phyloP scores from a whole-genome alignment of 2,888 invertebrate species.

The Trachelus tabidus region DNA sequence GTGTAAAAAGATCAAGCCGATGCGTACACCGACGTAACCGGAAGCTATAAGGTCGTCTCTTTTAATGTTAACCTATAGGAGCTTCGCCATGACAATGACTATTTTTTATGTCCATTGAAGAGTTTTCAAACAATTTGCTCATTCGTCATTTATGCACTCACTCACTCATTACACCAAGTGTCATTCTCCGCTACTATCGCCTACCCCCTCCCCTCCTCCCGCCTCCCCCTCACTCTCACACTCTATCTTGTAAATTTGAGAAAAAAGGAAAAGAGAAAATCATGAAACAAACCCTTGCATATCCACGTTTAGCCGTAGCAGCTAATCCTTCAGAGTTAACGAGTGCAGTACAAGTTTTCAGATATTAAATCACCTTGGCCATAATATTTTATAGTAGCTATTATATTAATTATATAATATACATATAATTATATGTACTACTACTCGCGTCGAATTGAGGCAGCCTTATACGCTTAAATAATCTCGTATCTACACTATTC shows the following conservation, averaged over 20 bases:
- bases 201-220: background rate
- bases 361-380: background rate
- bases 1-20: background rate
- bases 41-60: conserved; percentile 4
- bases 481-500: conserved; percentile 15
- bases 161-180: background rate
- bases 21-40: background rate
- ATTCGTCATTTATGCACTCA: background rate
- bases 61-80: background rate
- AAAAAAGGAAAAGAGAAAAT: background rate
- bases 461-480: conserved; percentile 16
- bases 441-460: conserved; percentile 6
- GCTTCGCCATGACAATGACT: background rate
- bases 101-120: background rate
- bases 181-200: background rate
- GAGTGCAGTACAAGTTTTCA: background rate
- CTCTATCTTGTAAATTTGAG: background rate
- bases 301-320: background rate
- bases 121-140: background rate
- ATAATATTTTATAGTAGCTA: conserved; percentile 2
- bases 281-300: conserved; percentile 2
- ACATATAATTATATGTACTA: background rate
- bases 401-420: background rate
- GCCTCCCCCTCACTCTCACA: too few species aligned
- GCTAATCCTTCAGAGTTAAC: background rate